phyloP scores from a whole-genome alignment of 2,888 invertebrate species.

The Baronia brevicornis region DNA sequence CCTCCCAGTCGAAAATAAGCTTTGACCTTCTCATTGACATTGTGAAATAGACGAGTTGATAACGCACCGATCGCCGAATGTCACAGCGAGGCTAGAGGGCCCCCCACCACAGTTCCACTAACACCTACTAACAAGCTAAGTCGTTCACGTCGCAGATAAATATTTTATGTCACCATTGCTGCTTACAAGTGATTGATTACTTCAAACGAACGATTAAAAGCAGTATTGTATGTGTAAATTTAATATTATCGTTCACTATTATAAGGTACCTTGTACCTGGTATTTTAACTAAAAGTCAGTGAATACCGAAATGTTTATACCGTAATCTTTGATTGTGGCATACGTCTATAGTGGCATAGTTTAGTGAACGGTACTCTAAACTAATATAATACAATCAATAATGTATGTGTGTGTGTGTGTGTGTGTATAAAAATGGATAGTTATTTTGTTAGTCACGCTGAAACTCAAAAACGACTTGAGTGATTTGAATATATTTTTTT shows the following conservation, averaged over 20 bases:
- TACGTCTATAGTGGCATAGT: too few relatives aligned
- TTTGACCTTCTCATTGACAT: conserved; percentile 76
- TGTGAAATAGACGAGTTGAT: conserved; percentile 74
- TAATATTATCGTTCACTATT: too few relatives aligned
- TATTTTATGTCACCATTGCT: conserved; percentile 45
- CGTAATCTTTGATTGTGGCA: conserved; percentile 32
- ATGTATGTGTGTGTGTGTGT: too few relatives aligned
- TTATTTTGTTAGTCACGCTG: too few relatives aligned
- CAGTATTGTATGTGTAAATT: conserved; percentile 17
- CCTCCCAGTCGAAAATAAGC: conserved; percentile 56
- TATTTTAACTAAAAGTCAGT: conserved; percentile 13
- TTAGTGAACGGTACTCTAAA: conserved; percentile 20
- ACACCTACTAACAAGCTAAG: conserved; percentile 41
- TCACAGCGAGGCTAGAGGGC: conserved; percentile 65
- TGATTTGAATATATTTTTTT: too few relatives aligned
- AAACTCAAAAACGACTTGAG: too few relatives aligned
- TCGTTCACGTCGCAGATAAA: conserved; percentile 32
- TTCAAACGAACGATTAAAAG: conserved; percentile 23
- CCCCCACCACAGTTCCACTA: conserved; percentile 47
- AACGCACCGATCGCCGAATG: conserved; percentile 70
- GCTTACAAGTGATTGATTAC: conserved; percentile 25
- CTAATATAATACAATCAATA: conserved; percentile 18
- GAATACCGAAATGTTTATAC: conserved; percentile 36
- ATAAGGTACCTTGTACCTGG: conserved; percentile 5
- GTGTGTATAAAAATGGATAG: too few relatives aligned